phyloP scores from a whole-genome alignment of 1,140 invertebrate species.

The Drusus annulatus region DNA sequence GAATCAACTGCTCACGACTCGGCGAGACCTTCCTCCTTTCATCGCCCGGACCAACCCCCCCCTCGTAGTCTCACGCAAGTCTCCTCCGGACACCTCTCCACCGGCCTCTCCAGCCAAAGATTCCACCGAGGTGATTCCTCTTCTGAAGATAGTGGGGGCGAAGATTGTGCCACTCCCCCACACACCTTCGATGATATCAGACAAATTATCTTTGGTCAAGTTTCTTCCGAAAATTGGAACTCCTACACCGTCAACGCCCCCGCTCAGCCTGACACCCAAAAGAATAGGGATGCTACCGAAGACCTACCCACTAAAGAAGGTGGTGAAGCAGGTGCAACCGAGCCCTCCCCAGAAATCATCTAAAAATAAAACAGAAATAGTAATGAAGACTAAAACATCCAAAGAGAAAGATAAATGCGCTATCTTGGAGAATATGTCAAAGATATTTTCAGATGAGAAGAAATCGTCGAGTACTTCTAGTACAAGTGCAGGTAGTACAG shows the following conservation, averaged over 20 bases:
- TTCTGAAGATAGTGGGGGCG: constrained; percentile 37
- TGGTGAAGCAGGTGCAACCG: neutral
- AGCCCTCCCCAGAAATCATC: neutral
- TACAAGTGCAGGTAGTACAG: too few relatives aligned
- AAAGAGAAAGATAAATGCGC: constrained; percentile 15
- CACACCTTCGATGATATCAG: constrained; percentile 53
- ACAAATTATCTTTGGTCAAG: constrained; percentile 56
- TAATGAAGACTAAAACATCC: constrained; percentile 3
- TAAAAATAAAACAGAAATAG: constrained; percentile 32
- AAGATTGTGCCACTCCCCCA: constrained; percentile 28
- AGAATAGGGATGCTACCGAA: neutral
- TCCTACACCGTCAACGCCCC: constrained; percentile 4
- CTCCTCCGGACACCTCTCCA: constrained; percentile 15
- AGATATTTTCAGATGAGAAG: neutral
- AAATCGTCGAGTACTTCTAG: too few relatives aligned
- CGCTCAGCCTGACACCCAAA: neutral
- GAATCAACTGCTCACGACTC: constrained; percentile 16
- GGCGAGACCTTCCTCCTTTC: constrained; percentile 48
- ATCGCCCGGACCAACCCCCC: constrained; percentile 8
- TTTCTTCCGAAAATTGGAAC: constrained; percentile 48
- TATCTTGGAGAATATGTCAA: constrained; percentile 7
- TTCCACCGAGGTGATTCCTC: constrained; percentile 47
- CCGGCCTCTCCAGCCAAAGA: constrained; percentile 13
- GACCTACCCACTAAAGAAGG: neutral
- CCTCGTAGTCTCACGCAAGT: neutral